These are phyloP conservation scores for Plutomurus gul DNA, from an alignment of 1,140 invertebrate genomes.

Conservation along the genomic window DNA sequence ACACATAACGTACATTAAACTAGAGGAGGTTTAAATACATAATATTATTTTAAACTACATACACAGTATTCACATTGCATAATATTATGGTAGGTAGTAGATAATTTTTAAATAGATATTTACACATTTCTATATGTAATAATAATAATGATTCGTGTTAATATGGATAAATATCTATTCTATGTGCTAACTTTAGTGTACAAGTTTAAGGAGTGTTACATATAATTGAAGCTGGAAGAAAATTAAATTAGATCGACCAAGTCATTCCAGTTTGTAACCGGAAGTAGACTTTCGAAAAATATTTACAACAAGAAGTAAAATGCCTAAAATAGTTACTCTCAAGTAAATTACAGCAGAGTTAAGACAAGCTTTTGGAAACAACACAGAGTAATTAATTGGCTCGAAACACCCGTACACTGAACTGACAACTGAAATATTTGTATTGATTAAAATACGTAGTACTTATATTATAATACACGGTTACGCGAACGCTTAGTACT, in stretches of 20 bases:
- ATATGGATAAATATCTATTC: constrained; percentile 6
- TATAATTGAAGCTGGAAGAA: neutral
- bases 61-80: neutral
- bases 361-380: too few relatives aligned
- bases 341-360: neutral
- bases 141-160: neutral
- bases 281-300: neutral
- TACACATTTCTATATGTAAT: neutral
- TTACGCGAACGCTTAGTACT: neutral
- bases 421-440: neutral
- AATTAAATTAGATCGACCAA: constrained; percentile 27
- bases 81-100: neutral
- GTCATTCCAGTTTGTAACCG: neutral
- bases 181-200: too few relatives aligned
- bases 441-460: neutral
- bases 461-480: neutral
- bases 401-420: too few relatives aligned
- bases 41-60: neutral
- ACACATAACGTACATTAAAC: neutral
- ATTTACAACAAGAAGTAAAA: neutral
- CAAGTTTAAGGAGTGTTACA: neutral
- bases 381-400: too few relatives aligned
- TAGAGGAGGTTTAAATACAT: neutral
- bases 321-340: neutral
- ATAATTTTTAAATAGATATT: constrained; percentile 3